These are phyloP conservation scores for Micrasema longulum DNA, from an alignment of 1,140 invertebrate genomes.

Conservation along the genomic window DNA sequence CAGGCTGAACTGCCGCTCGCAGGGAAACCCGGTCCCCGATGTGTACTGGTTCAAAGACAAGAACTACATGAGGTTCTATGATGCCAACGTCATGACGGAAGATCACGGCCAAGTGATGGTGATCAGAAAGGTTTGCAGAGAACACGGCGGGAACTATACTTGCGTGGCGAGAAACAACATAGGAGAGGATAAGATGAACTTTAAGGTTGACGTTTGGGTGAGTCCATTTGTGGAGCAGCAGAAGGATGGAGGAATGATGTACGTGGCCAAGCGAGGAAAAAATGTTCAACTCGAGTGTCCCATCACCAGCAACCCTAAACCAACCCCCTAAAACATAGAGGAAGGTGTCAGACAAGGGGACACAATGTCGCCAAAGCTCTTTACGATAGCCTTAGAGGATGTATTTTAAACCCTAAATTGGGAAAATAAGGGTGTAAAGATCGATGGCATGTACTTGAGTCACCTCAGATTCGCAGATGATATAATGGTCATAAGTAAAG, in stretches of 20 bases:
- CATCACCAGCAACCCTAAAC: conserved; percentile 57
- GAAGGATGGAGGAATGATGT: conserved; percentile 56
- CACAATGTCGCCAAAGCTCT: no score
- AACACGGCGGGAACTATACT: conserved; percentile 63
- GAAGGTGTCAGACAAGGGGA: no score
- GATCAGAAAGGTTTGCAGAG: conserved; percentile 54
- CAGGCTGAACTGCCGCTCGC: conserved; percentile 61
- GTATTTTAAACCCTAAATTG: no score
- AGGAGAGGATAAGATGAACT: conserved; percentile 59
- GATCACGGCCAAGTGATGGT: conserved; percentile 61
- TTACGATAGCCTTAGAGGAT: no score
- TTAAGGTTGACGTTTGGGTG: conserved; percentile 62
- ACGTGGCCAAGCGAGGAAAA: conserved; percentile 48
- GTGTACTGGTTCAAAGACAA: conserved; percentile 55
- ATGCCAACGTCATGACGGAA: conserved; percentile 58
- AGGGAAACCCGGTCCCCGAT: conserved; percentile 57
- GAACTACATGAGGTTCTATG: conserved; percentile 58
- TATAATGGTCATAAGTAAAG: no score
- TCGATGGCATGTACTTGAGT: no score
- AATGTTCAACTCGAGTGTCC: conserved; percentile 60
- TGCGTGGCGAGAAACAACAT: conserved; percentile 62
- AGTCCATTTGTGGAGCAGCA: conserved; percentile 58
- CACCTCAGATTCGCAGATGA: no score
- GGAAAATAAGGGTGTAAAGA: no score
- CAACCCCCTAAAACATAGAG: no score